Evolutionary conservation across 2,888 invertebrate genomes (phyloP), one percentile per base, ranked within the genome.

Genomic region (Eristalis arbustorum): DNA sequence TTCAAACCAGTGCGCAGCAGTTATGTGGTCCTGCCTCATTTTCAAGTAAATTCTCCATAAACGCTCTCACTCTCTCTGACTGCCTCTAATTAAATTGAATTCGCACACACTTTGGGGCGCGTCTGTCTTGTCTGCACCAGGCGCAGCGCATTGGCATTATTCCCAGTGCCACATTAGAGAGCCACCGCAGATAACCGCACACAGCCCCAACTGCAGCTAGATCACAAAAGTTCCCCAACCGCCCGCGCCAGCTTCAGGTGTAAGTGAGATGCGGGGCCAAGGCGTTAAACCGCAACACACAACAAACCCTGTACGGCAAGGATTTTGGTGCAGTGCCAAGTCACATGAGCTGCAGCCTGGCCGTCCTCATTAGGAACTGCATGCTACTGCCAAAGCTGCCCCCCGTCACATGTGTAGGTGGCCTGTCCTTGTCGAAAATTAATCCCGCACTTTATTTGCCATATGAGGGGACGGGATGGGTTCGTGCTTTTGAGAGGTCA

Each of bases 71-170:
- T 37, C 56, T 13, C 31, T n/a, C n/a, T n/a, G n/a, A n/a, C n/a
- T 66, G 59, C 67, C 49, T 83, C 78, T 78, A 83, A 87, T 87
- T 79, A 83, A 87, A 87, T 87, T 83, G 87, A 87, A 87, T 83
- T 79, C 75, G 75, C 82, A 87, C 62, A 72, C 83, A 42, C 63
- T 68, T 80, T 49, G 66, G 72, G 10, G 62, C 28, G 56, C 62
- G 56, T 69, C 42, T 81, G 62, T 71, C 73, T 80, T 81, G 62
- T 71, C 79, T 73, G 56, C 62, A 28, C 49, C 28, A 56, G 64
- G 64, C 42, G 13, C 37, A 25, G 64, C 42, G 13, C 37, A 25
- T 68, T 78, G 76, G 74, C 83, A 71, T 57, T 64, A 59, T 31
- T 75, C 79, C 79, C 75, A 75, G 28, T 71, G 64, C 82, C 79